Evolutionary conservation across 2,888 invertebrate genomes (phyloP), one percentile per base, ranked within the genome.

Genomic region (Drosophila flavopinicola): DNA sequence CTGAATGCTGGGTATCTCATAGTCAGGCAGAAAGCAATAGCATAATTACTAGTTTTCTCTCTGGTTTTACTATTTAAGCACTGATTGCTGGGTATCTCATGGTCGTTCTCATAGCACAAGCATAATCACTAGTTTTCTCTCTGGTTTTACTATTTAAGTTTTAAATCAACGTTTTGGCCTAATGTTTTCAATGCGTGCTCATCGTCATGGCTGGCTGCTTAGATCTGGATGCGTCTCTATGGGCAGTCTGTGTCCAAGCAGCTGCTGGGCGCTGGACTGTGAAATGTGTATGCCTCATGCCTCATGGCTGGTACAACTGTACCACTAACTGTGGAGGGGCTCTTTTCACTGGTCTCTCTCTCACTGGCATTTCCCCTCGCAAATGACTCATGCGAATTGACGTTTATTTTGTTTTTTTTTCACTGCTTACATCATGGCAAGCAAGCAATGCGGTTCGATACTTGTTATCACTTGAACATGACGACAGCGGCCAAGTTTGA

Each of bases 161-260:
- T 52, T 44, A 24, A 29, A 25, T 47, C 24, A 7, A 35, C 15
- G 39, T 32, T 54, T 39, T 33, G 27, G 15, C 33, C 9, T 32
- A 44, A 39, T 39, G 42, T 39, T 47, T 56, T 37, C 32, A 37
- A 44, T 74, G 74, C 63, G 69, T 64, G 56, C 53, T 41, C 45
- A 29, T 59, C 72, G 80, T 80, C 66, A 84, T 58, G 84, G 60
- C 77, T 74, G 64, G 61, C 63, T 58, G 57, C 17, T 47, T 35
- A 33, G 37, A 45, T 44, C 66, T 80, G 78, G 78, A 67, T 63
- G 66, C 75, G 65, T 74, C 68, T 74, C 68, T 68, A 51, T 59
- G 58, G 64, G 35, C 69, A 69, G 59, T 58, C 52, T 66, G 45
- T 52, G 57, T 38, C 49, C 42, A 66, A 41, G 65, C 54, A 35